Percentiles rank a stretch among this genome's conserved stretches.
These are phyloP conservation scores for Sebastolobus altivelis DNA, from an alignment of 2,797 vertebrate genomes.

Conservation along the genomic window DNA sequence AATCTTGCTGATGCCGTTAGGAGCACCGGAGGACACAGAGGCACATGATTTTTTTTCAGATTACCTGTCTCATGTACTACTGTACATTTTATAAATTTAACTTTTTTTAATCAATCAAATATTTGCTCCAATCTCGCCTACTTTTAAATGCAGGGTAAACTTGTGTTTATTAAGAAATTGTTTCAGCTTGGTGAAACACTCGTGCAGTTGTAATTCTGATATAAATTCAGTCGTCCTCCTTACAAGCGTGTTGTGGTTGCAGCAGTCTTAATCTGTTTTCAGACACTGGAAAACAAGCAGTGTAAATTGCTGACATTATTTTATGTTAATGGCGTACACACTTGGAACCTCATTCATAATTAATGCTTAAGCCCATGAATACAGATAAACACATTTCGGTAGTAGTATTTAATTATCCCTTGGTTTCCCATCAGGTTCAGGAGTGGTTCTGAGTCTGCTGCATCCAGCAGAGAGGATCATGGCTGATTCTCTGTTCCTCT, in stretches of 20 bases:
- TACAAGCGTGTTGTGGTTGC: background rate
- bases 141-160: background rate
- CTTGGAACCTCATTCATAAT: conserved; percentile 52
- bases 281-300: conserved; percentile 18
- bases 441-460: conserved; percentile 1
- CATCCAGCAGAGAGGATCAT: conserved; percentile 7
- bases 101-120: too few relatives aligned
- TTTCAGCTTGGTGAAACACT: background rate
- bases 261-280: conserved; percentile 33
- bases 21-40: too few relatives aligned
- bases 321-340: conserved; percentile 55
- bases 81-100: too few relatives aligned
- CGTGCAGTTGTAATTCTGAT: background rate
- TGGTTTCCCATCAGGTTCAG: conserved; percentile 34
- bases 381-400: conserved; percentile 54
- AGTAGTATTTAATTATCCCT: conserved; percentile 30
- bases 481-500: background rate
- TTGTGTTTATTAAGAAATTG: background rate
- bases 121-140: too few relatives aligned
- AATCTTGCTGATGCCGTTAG: too few relatives aligned
- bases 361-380: conserved; percentile 43
- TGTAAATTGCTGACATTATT: conserved; percentile 53
- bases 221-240: background rate
- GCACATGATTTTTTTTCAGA: too few relatives aligned
- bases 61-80: too few relatives aligned